These are phyloP conservation scores for Austrofundulus limnaeus DNA, from an alignment of 2,113 vertebrate species.

Conservation along the genomic window DNA sequence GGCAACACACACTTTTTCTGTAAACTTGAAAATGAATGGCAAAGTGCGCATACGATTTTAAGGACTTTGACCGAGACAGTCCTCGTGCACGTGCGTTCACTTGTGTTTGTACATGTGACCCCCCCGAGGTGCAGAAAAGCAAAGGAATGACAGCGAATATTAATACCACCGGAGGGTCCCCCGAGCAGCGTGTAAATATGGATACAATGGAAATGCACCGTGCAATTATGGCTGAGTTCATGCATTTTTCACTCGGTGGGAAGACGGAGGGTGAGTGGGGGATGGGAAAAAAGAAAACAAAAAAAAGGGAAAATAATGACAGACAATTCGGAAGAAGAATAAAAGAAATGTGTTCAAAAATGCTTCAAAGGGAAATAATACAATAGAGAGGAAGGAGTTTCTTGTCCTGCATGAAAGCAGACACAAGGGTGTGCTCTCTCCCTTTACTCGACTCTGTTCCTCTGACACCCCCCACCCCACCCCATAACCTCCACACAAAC, in stretches of 20 bases:
- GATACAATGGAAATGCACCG: slow-evolving; percentile 70
- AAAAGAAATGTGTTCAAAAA: slow-evolving; percentile 1
- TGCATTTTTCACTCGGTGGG: slow-evolving; percentile 59
- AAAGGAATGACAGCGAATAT: slow-evolving; percentile 52
- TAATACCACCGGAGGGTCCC: slow-evolving; percentile 57
- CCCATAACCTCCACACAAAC: background rate
- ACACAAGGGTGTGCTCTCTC: slow-evolving; percentile 60
- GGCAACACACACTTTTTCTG: slow-evolving; percentile 35
- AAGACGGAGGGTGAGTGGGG: slow-evolving; percentile 27
- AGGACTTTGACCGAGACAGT: slow-evolving; percentile 14
- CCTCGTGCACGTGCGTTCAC: slow-evolving; percentile 1
- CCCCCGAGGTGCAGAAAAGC: slow-evolving; percentile 55
- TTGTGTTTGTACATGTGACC: slow-evolving; percentile 45
- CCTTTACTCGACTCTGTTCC: slow-evolving; percentile 24
- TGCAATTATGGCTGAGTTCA: slow-evolving; percentile 69
- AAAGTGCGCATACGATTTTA: slow-evolving; percentile 3
- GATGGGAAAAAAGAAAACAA: slow-evolving; percentile 21
- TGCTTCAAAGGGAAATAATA: background rate
- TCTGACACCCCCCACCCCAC: background rate
- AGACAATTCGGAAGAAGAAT: background rate
- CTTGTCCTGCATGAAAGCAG: slow-evolving; percentile 33
- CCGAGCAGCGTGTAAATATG: slow-evolving; percentile 72
- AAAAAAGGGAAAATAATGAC: slow-evolving; percentile 6
- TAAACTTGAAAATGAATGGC: slow-evolving; percentile 38
- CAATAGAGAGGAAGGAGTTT: slow-evolving; percentile 3